Base-by-base conservation (phyloP, 92 coral and sea anemone species). In the Epizoanthus ramosus region DNA sequence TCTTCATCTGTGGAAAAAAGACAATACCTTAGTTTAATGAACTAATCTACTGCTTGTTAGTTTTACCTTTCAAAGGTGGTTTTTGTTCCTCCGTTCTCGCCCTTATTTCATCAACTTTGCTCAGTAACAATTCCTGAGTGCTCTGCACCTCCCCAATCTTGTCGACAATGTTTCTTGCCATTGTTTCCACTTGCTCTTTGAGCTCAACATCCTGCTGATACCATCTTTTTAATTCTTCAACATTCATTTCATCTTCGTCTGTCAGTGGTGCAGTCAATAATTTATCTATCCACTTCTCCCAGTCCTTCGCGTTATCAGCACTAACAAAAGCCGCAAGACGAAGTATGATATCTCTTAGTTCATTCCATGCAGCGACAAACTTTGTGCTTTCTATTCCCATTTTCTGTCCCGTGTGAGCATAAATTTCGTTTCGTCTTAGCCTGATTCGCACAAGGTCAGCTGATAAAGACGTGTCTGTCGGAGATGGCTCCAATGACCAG, bases 371-470 rank as follows among this genome's bases (percentile, higher is more conserved):
- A 35, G 68, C 24, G 2, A 58, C 68, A 58, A 75, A 75, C 12
- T 75, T 68, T 10, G 28, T 17, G 17, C 21, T 56, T 75, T 35
- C 52, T 5, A 75, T 33, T 59, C 54, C 56, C 81, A 75, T 75
- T 33, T 74, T 74, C 4, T 57, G 52, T 9, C 57, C 68, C 7
- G 68, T 35, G 68, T 75, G 81, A 31, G 81, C 81, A 31, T 64
- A 64, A 23, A 75, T 57, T 54, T 7, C 41, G 68, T 75, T 75
- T 24, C 81, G 81, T 45, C 47, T 63, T n/a, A 7, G 63, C 69
- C 47, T 75, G 68, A 75, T 75, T 3, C 81, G 81, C 25, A 75
- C 81, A 75, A 75, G 18, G 63, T 75, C 81, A 33, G 35, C 57
- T 75, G 68, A 58, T 37, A 39, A 5, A 17, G 81, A 33, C 58